Evolutionary conservation across 2,113 vertebrate genomes (phyloP).

Genomic region (Mirza zaza): DNA sequence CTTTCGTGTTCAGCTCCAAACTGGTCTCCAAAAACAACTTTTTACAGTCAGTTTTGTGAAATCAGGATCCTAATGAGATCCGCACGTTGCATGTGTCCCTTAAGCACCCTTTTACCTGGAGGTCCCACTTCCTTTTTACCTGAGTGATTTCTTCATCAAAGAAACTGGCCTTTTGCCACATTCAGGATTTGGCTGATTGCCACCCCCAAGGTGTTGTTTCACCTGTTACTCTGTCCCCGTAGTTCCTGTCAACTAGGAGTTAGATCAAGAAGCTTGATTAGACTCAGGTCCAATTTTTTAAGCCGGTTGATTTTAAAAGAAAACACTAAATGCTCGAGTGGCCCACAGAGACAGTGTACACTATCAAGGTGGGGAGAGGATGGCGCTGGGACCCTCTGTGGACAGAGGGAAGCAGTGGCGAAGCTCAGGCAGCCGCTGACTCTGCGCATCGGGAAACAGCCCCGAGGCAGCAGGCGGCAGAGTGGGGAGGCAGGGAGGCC

Average conservation of each 20-base stretch:
- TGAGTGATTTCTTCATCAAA: no score
- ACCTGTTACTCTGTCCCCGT: background rate
- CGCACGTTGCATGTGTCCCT: accelerated
- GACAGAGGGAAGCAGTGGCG: accelerated
- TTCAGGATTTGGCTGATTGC: background rate
- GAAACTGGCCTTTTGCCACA: background rate
- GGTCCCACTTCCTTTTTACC: no score
- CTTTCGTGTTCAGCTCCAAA: background rate
- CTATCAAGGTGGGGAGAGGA: background rate
- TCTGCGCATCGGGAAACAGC: accelerated
- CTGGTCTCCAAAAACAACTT: background rate
- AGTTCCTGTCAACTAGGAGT: background rate
- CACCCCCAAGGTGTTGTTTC: background rate
- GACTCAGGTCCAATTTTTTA: background rate
- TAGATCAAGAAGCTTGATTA: background rate
- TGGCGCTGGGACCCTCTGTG: background rate
- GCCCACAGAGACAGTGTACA: background rate
- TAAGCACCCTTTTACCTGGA: background rate
- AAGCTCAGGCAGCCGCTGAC: no score
- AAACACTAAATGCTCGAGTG: background rate
- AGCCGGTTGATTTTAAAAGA: background rate
- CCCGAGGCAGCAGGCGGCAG: background rate
- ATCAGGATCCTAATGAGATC: background rate
- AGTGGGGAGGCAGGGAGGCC: background rate
- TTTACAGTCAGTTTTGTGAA: background rate